These are phyloP conservation scores for Antennarius striatus DNA, from an alignment of 2,113 vertebrate species.

Conservation along the genomic window DNA sequence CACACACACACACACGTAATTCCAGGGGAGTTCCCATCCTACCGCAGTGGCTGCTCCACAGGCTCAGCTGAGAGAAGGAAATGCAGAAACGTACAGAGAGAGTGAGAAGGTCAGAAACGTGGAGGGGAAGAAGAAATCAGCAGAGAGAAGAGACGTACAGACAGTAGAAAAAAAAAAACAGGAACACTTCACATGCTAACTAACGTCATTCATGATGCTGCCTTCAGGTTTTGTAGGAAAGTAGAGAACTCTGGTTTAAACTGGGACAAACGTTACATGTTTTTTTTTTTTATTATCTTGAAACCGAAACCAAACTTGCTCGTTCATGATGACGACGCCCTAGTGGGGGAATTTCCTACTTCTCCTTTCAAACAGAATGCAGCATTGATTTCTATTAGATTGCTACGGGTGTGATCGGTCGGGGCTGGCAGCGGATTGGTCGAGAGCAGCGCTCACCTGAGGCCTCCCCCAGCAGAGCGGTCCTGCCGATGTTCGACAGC, in stretches of 20 bases:
- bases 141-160: constrained; percentile 58
- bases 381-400: constrained; percentile 17
- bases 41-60: constrained; percentile 96
- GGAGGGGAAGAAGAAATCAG: constrained; percentile 60
- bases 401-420: background rate
- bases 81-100: constrained; percentile 83
- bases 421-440: too few species aligned
- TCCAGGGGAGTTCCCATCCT: constrained; percentile 83
- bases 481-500: constrained; percentile 93
- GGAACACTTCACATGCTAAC: constrained; percentile 40
- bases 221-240: constrained; percentile 50
- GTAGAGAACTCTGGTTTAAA: constrained; percentile 41
- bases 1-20: constrained; percentile 54
- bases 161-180: constrained; percentile 50
- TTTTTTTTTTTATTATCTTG: too few species aligned
- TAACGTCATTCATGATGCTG: constrained; percentile 37
- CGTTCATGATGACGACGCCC: background rate
- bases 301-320: too few species aligned
- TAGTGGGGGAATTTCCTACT: constrained; percentile 28
- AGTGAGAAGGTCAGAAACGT: constrained; percentile 77
- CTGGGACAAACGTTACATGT: constrained; percentile 15
- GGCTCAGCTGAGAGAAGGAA: constrained; percentile 88
- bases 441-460: constrained; percentile 82
- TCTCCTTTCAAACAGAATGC: constrained; percentile 40
- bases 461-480: constrained; percentile 81